Base-by-base conservation (phyloP, 2,797 vertebrate species). In the Squalus acanthias region DNA sequence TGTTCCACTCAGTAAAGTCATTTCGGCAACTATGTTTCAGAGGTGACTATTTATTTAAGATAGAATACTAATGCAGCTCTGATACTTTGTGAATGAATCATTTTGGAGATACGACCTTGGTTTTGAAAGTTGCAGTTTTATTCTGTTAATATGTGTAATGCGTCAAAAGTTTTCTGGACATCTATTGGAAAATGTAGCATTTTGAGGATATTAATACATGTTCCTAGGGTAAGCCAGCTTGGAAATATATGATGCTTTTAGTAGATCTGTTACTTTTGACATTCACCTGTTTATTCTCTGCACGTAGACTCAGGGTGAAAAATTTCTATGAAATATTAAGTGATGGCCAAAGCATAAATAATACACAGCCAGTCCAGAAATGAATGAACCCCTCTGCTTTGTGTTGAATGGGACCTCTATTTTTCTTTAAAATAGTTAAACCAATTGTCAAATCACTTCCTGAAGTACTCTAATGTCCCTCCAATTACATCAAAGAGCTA, bases 81-180 rank as follows among this genome's bases (percentile, higher is more conserved):
- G 26, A 76, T 74, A 57, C 33, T n/a, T 57, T 95, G 69, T 95
- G 94, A 72, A 76, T 95, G 94, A 95, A 95, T 95, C 70, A 53
- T 69, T 10, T 93, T 95, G 50, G 29, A 57, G 70, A 57, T 72
- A 29, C 57, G 29, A 95, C 69, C 94, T 95, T 95, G 72, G 12
- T n/a, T 95, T 69, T 53, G 69, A 76, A 57, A 76, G 94, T 72
- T 76, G 70, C 70, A 95, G 57, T 95, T 57, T 74, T 95, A 95
- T 95, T 60, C 67, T 74, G 70, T 39, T 95, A 95, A 60, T 76
- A 72, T 53, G 13, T 24, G 70, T 76, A 57, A 95, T 95, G 33
- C 5, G 76, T 95, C 94, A 95, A 95, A 57, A 17, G 94, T 26
- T 95, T 72, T 72, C 53, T n/a, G 69, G 70, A 60, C 94, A 60